Conservation (phyloP, 2,113 vertebrate genomes). For the Anseranas semipalmata region DNA sequence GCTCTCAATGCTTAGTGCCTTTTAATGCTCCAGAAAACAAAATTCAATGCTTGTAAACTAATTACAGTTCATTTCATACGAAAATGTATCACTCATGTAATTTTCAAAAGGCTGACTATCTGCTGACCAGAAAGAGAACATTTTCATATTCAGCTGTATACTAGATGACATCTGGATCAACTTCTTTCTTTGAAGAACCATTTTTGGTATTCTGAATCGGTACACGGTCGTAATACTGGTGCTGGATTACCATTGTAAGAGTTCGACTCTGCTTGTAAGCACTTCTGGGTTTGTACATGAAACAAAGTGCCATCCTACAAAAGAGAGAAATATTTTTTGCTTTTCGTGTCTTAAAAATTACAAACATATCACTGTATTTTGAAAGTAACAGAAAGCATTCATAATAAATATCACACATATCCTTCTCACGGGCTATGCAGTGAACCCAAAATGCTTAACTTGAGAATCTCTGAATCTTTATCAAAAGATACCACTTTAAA, state of each 20-base stretch:
- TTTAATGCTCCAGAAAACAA: conserved; percentile 13
- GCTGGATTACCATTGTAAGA: conserved; percentile 73
- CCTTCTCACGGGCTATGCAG: not conserved
- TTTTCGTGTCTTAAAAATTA: not conserved
- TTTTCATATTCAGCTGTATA: not conserved
- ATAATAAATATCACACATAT: not conserved
- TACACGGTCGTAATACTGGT: conserved; percentile 84
- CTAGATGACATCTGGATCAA: conserved; percentile 22
- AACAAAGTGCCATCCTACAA: conserved; percentile 87
- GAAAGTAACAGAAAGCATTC: not conserved
- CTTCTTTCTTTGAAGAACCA: conserved; percentile 91
- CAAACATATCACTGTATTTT: not conserved
- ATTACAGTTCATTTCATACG: conserved; percentile 39
- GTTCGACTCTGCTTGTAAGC: conserved; percentile 81
- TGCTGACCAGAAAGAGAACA: not conserved
- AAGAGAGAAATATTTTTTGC: not conserved
- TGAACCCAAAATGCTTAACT: not conserved
- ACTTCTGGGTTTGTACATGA: conserved; percentile 86
- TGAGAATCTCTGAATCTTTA: not conserved
- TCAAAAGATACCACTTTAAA: not conserved
- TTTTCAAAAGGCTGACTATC: conserved; percentile 12
- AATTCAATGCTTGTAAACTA: conserved; percentile 32
- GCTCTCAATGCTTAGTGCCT: conserved; percentile 37
- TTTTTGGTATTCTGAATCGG: conserved; percentile 79
- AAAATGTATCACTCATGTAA: conserved; percentile 25